Evolutionary conservation across 2,888 invertebrate species (phyloP).

Genomic region (Amphimallon solstitiale): DNA sequence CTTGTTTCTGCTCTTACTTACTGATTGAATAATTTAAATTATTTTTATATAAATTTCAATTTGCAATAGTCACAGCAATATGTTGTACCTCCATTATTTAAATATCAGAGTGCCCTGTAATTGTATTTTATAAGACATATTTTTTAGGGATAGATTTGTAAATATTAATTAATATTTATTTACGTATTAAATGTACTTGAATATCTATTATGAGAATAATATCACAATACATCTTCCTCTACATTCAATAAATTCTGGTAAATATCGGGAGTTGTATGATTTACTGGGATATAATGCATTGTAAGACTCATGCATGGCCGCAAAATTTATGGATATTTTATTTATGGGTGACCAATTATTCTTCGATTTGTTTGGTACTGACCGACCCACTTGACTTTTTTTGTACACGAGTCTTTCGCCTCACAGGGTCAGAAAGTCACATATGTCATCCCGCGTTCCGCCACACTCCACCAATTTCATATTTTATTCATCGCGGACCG

Average conservation of each 20-base stretch:
- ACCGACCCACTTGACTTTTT: conserved; percentile 27
- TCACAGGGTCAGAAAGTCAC: conserved; percentile 46
- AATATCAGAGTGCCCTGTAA: too few species aligned
- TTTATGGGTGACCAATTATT: conserved; percentile 36
- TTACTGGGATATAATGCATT: background rate
- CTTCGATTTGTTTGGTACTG: conserved; percentile 35
- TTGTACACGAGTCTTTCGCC: conserved; percentile 13
- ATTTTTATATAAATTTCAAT: background rate
- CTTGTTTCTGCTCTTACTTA: too few species aligned
- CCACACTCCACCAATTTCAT: conserved; percentile 39
- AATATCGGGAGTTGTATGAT: conserved; percentile 9
- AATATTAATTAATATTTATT: too few species aligned
- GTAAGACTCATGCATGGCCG: background rate
- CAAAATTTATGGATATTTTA: conserved; percentile 36
- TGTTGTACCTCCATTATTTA: background rate
- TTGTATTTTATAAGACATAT: too few species aligned
- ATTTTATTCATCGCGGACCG: conserved; percentile 48
- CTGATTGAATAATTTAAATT: too few species aligned
- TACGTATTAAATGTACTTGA: too few species aligned
- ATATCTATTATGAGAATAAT: too few species aligned
- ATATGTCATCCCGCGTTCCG: conserved; percentile 46
- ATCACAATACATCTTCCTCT: too few species aligned
- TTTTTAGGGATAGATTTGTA: too few species aligned
- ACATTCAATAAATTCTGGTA: conserved; percentile 21
- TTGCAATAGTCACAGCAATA: background rate